Evolutionary conservation across 2,888 invertebrate species (phyloP).

Genomic region (Homarus gammarus): DNA sequence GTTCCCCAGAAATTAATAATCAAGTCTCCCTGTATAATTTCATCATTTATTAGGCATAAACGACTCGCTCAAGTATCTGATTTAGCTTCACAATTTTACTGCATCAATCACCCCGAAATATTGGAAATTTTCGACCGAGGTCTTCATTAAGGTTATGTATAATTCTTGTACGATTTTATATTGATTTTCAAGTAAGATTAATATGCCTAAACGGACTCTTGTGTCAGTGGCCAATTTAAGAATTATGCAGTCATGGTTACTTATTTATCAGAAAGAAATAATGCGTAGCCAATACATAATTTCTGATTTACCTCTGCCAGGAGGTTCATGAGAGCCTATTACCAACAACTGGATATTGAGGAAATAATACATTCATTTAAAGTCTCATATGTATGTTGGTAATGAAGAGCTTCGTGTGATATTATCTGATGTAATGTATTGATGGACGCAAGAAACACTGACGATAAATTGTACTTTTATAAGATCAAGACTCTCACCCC

Average conservation of each 20-base stretch:
- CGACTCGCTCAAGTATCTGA: not conserved
- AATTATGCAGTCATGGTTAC: no score
- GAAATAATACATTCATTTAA: no score
- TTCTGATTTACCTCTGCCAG: no score
- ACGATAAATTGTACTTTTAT: no score
- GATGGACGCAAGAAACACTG: no score
- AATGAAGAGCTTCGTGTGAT: no score
- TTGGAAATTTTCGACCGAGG: not conserved
- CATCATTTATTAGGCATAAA: not conserved
- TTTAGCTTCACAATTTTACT: not conserved
- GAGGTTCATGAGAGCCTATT: no score
- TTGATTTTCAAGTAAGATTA: not conserved
- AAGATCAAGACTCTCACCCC: no score
- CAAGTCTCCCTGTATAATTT: not conserved
- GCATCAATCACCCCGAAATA: not conserved
- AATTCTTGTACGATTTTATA: not conserved
- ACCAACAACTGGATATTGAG: no score
- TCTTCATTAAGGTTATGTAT: not conserved
- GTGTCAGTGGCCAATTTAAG: no score
- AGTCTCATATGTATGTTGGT: no score
- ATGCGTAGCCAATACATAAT: not conserved
- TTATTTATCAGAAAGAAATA: not conserved
- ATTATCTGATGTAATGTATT: no score
- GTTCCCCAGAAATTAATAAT: not conserved
- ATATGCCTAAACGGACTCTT: not conserved